phyloP scores from a whole-genome alignment of 1,140 invertebrate species.

The Cotesia vestalis region DNA sequence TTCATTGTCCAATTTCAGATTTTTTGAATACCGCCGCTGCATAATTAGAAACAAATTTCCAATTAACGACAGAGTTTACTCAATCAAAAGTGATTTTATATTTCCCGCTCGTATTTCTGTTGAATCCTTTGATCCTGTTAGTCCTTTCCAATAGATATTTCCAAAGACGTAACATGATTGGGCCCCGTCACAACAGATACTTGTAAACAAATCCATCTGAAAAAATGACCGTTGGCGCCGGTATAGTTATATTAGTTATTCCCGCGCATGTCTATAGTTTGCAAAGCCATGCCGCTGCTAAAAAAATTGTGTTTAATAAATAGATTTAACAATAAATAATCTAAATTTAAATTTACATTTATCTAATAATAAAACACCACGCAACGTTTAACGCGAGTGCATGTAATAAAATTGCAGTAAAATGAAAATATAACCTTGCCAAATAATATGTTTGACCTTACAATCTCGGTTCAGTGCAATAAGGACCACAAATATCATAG shows the following conservation, averaged over 20 bases:
- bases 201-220: background rate
- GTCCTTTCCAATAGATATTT: too few species aligned
- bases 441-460: background rate
- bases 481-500: too few species aligned
- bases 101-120: too few species aligned
- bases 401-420: background rate
- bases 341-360: background rate
- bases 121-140: too few species aligned
- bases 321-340: background rate
- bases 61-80: too few species aligned
- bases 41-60: too few species aligned
- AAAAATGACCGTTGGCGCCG: constrained; percentile 22
- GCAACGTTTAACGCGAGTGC: background rate
- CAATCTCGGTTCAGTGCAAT: too few species aligned
- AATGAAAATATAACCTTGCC: background rate
- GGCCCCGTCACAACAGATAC: background rate
- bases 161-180: too few species aligned
- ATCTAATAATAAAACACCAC: background rate
- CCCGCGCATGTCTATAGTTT: constrained; percentile 25
- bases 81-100: too few species aligned
- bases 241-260: constrained; percentile 4
- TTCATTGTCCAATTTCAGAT: too few species aligned
- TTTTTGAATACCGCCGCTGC: too few species aligned
- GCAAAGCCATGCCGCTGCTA: constrained; percentile 20
- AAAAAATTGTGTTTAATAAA: constrained; percentile 15